Conservation (phyloP, 2,113 vertebrate species). For the Gorsachius goisagi region DNA sequence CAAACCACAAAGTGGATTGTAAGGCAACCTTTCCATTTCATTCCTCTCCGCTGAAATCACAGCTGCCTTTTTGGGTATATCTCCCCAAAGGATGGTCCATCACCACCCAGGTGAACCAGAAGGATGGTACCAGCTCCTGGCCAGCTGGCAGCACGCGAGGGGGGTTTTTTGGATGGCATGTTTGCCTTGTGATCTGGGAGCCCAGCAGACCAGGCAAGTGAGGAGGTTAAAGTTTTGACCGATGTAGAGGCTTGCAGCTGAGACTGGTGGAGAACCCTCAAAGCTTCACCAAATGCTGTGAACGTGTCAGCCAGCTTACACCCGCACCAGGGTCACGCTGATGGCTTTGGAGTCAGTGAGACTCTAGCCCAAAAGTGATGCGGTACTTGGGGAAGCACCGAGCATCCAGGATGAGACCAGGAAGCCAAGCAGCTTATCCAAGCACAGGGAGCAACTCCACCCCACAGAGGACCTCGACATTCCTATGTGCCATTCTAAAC, state of each 20-base stretch:
- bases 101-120: neutral
- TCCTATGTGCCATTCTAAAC: neutral
- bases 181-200: neutral
- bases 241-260: accelerated
- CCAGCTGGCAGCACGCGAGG: accelerated
- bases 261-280: neutral
- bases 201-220: neutral
- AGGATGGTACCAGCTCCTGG: neutral
- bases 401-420: neutral
- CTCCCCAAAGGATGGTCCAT: neutral
- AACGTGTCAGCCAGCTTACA: neutral
- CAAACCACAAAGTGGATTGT: neutral
- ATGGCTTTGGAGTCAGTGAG: neutral
- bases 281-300: neutral
- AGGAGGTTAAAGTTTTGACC: neutral
- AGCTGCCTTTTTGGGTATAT: neutral
- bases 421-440: accelerated
- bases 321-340: too few species aligned
- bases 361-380: accelerated
- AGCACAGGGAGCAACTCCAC: neutral
- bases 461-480: neutral
- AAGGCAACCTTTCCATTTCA: neutral
- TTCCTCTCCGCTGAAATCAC: neutral
- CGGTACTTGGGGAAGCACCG: accelerated
- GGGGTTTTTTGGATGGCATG: accelerated